Conservation (phyloP, 2,113 vertebrate genomes). For the Chrysemys picta region DNA sequence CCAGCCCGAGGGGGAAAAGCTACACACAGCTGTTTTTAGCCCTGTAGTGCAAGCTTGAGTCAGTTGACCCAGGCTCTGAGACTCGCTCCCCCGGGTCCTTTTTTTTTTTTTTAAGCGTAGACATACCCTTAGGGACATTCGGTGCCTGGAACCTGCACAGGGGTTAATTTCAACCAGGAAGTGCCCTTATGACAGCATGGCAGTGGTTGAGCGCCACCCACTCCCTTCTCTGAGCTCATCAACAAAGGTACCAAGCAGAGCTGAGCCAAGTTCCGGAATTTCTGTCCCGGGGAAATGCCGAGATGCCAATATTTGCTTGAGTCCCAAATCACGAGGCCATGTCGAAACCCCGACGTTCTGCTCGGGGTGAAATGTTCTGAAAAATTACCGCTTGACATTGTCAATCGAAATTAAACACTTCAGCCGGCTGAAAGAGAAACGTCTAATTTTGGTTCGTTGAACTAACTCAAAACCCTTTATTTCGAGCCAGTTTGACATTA, state of each 20-base stretch:
- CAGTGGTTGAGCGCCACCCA: background rate
- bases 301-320: background rate
- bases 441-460: background rate
- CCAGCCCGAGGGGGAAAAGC: too few relatives aligned
- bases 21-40: too few relatives aligned
- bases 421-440: background rate
- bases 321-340: background rate
- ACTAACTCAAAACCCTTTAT: background rate
- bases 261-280: background rate
- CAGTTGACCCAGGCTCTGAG: background rate
- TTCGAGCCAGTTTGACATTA: background rate
- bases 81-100: background rate
- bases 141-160: background rate
- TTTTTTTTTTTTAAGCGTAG: background rate
- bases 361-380: background rate
- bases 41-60: too few relatives aligned
- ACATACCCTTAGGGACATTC: background rate
- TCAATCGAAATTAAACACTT: background rate
- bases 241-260: background rate
- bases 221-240: background rate
- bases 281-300: background rate
- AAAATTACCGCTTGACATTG: background rate
- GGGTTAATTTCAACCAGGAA: background rate
- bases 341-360: background rate
- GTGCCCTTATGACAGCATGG: background rate